These are phyloP conservation scores for Theristus sp. DNA, from an alignment of 2,888 invertebrate genomes.

Conservation along the genomic window DNA sequence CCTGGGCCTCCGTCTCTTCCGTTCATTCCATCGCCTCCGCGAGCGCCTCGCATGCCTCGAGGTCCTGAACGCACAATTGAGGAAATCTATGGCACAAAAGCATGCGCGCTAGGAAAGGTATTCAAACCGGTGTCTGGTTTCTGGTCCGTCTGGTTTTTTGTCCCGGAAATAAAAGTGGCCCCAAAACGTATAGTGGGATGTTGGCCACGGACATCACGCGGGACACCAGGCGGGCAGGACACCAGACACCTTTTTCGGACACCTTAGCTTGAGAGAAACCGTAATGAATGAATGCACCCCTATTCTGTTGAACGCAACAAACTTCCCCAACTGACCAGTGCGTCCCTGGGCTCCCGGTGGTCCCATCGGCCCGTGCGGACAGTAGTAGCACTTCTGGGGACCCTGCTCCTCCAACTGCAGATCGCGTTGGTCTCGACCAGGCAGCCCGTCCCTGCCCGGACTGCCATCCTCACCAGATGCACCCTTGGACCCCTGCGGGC, in stretches of 20 bases:
- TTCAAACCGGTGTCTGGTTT: no score
- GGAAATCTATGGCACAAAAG: no score
- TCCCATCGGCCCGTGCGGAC: conserved; percentile 1
- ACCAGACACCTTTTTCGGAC: no score
- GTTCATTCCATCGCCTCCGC: not conserved
- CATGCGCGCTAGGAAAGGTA: no score
- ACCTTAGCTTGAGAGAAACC: no score
- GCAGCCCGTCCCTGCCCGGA: not conserved
- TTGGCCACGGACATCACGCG: no score
- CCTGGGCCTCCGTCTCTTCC: not conserved
- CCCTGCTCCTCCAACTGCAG: not conserved
- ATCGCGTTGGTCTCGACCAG: not conserved
- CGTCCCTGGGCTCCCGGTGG: conserved; percentile 2
- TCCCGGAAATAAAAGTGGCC: no score
- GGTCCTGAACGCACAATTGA: not conserved
- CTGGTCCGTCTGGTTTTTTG: no score
- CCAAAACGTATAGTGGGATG: no score
- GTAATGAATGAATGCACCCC: no score
- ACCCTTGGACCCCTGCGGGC: not conserved
- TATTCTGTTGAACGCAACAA: not conserved
- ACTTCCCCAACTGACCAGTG: no score
- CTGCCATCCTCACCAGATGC: not conserved
- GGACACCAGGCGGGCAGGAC: no score
- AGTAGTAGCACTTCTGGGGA: conserved; percentile 1
- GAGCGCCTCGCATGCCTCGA: not conserved